phyloP scores from a whole-genome alignment of 2,113 vertebrate species.

The Otolemur garnettii region DNA sequence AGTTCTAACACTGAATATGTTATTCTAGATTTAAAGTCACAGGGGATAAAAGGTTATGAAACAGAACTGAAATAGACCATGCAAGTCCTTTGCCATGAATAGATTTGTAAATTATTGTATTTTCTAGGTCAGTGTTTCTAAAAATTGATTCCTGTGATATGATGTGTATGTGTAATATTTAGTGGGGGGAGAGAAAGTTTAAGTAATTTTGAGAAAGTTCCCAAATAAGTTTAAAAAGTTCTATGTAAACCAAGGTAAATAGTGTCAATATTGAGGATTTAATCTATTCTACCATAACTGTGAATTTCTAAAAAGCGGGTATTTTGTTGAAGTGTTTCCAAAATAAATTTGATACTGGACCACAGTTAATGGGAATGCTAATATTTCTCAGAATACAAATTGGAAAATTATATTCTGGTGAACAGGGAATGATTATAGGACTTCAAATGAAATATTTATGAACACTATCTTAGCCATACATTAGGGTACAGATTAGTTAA shows the following conservation, averaged over 20 bases:
- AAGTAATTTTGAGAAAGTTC: too few species aligned
- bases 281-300: background rate
- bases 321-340: background rate
- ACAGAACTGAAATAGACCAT: background rate
- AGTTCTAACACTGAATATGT: background rate
- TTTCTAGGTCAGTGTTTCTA: conserved; percentile 31
- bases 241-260: background rate
- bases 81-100: background rate
- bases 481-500: background rate
- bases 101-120: background rate
- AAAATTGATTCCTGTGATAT: background rate
- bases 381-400: background rate
- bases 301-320: background rate
- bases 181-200: background rate
- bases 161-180: background rate
- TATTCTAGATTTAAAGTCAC: background rate
- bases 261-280: background rate
- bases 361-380: background rate
- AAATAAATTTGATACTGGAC: background rate
- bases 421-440: background rate
- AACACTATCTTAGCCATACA: too few species aligned
- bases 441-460: background rate
- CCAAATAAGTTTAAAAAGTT: background rate
- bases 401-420: background rate
- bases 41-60: background rate